phyloP scores from a whole-genome alignment of 1,140 invertebrate genomes.

The Hesperophylax magnus region DNA sequence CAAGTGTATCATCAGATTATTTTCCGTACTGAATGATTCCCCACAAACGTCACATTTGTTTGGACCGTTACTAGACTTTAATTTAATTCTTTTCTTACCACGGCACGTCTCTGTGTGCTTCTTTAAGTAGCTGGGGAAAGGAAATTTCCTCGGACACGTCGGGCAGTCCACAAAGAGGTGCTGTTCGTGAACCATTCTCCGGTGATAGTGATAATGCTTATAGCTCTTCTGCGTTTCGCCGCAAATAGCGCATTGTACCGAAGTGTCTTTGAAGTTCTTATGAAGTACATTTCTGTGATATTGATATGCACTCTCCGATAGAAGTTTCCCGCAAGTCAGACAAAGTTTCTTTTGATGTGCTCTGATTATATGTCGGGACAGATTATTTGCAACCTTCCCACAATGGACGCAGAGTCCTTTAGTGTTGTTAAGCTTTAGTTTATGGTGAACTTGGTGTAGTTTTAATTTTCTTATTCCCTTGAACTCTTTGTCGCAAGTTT shows the following conservation, averaged over 20 bases:
- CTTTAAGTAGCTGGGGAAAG: conserved; percentile 3
- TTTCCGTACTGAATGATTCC: background rate
- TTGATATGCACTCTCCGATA: background rate
- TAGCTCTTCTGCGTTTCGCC: background rate
- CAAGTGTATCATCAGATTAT: background rate
- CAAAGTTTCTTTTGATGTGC: background rate
- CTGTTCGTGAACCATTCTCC: conserved; percentile 5
- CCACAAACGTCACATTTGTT: background rate
- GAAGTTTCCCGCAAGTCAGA: background rate
- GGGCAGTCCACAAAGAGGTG: conserved; percentile 5
- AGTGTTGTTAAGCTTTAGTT: too few species aligned
- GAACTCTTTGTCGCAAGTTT: background rate
- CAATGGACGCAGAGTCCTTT: background rate
- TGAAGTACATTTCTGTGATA: conserved; percentile 12
- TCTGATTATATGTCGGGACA: background rate
- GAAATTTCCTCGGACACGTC: conserved; percentile 4
- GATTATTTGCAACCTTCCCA: background rate
- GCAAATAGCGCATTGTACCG: background rate
- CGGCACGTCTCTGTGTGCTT: conserved; percentile 1
- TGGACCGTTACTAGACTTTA: too few species aligned
- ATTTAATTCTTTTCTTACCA: background rate
- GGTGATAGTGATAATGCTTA: conserved; percentile 4
- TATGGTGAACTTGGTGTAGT: too few species aligned
- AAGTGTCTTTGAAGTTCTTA: background rate
- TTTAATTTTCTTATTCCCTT: background rate